phyloP scores from a whole-genome alignment of 2,888 invertebrate genomes.

The Hybos culiciformis region DNA sequence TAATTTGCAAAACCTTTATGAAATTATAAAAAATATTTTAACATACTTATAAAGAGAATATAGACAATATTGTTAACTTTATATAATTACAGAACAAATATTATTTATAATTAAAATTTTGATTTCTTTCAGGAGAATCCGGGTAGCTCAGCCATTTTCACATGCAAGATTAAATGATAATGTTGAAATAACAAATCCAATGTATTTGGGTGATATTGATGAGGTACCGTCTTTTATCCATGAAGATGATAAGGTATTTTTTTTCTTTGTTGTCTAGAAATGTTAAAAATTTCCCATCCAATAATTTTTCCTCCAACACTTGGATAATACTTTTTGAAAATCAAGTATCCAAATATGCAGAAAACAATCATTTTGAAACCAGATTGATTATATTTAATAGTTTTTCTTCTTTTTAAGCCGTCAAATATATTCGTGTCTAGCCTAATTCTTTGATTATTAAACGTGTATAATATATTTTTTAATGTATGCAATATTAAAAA shows the following conservation, averaged over 20 bases:
- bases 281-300: no score
- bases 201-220: constrained; percentile 65
- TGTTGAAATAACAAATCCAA: constrained; percentile 75
- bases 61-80: constrained; percentile 1
- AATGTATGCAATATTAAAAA: background rate
- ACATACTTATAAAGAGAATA: background rate
- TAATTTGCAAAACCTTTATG: background rate
- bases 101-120: constrained; percentile 2
- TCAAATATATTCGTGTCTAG: no score
- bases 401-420: no score
- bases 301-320: no score
- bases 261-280: background rate
- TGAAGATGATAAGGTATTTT: constrained; percentile 45
- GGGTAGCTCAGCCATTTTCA: constrained; percentile 49
- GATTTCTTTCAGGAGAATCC: constrained; percentile 34
- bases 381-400: no score
- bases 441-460: no score
- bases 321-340: no score
- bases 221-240: constrained; percentile 43
- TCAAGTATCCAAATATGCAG: no score
- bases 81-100: background rate
- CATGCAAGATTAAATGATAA: constrained; percentile 72
- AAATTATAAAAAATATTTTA: background rate
- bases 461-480: constrained; percentile 3
- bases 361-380: no score